Conservation (phyloP, 2,113 vertebrate genomes). For the Noctilio leporinus region DNA sequence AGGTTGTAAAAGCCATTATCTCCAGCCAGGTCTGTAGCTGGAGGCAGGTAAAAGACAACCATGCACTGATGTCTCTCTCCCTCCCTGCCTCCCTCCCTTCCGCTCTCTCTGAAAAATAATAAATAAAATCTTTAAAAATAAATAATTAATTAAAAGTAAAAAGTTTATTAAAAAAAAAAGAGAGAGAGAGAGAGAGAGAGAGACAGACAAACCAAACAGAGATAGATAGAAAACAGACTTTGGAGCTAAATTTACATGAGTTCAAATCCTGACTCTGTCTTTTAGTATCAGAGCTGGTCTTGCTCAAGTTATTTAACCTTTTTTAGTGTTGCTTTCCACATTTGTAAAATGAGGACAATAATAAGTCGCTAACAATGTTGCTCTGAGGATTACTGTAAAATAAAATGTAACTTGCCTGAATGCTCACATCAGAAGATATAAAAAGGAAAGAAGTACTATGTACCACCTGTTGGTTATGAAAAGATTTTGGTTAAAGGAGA, state of each 20-base stretch:
- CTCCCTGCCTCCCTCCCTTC: too few relatives aligned
- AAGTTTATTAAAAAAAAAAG: too few relatives aligned
- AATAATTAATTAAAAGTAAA: too few relatives aligned
- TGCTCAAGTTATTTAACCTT: background rate
- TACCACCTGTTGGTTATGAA: background rate
- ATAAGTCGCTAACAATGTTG: background rate
- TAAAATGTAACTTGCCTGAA: background rate
- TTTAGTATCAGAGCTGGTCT: background rate
- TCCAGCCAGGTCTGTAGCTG: too few relatives aligned
- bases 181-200: too few relatives aligned
- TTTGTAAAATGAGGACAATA: background rate
- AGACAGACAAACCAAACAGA: too few relatives aligned
- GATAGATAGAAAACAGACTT: background rate
- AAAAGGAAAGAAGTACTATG: background rate
- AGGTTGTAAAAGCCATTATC: too few relatives aligned
- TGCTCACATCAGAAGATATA: background rate
- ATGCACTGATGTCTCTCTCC: too few relatives aligned
- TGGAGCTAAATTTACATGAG: background rate
- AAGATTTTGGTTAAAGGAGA: background rate
- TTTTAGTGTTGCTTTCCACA: background rate
- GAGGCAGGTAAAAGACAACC: too few relatives aligned
- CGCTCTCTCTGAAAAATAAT: too few relatives aligned
- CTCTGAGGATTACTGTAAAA: background rate
- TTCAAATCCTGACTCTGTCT: background rate
- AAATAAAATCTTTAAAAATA: too few relatives aligned